Conservation (phyloP, 2,113 vertebrate species). For the Lipophrys pholis region DNA sequence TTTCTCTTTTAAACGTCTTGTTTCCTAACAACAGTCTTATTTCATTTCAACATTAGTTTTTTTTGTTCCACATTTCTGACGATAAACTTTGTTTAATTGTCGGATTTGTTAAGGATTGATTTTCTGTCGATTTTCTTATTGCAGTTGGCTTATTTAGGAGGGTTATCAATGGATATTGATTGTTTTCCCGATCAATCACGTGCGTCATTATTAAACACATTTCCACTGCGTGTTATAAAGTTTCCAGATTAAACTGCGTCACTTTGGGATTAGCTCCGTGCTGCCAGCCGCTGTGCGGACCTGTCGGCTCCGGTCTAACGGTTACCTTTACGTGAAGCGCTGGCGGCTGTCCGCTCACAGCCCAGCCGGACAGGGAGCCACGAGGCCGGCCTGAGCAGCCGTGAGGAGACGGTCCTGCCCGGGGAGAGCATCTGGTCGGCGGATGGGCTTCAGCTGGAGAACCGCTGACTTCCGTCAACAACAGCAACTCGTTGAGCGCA, state of each 20-base stretch:
- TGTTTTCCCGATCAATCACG: no score
- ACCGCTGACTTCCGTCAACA: conserved; percentile 28
- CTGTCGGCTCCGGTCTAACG: neutral
- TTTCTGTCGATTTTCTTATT: no score
- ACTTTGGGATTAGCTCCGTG: conserved; percentile 55
- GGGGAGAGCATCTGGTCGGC: conserved; percentile 60
- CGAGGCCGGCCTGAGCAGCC: conserved; percentile 47
- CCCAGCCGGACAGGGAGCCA: conserved; percentile 33
- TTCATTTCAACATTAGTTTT: no score
- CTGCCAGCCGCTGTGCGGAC: conserved; percentile 25
- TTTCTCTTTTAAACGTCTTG: no score
- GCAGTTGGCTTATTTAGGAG: no score
- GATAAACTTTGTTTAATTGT: no score
- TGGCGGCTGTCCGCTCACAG: conserved; percentile 38
- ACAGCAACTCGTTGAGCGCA: neutral
- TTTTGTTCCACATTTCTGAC: no score
- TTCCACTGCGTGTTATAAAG: neutral
- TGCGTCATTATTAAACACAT: neutral
- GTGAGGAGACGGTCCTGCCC: conserved; percentile 50
- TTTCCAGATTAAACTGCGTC: conserved; percentile 60
- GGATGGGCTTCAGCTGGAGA: conserved; percentile 23
- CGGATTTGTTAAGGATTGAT: no score
- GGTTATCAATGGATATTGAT: no score
- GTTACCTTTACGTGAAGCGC: conserved; percentile 56
- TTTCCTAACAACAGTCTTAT: no score